Evolutionary conservation across 2,888 invertebrate genomes (phyloP).

Genomic region (Tethea ocularis): DNA sequence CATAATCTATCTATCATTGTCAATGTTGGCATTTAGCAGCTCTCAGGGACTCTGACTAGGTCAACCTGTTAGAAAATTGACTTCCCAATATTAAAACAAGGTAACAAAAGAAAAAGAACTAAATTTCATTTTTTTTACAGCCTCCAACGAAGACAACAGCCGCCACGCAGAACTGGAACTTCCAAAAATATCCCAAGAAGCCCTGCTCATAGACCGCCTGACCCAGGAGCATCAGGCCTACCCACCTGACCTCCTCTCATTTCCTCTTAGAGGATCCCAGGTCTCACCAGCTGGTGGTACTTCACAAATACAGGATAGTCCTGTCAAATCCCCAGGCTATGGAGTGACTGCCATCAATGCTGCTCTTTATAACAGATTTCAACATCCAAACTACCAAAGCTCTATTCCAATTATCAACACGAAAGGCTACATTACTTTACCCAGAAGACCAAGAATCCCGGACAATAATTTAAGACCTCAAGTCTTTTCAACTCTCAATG

Average conservation of each 20-base stretch:
- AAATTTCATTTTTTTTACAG: constrained; percentile 57
- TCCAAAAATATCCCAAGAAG: constrained; percentile 79
- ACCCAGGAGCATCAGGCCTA: constrained; percentile 85
- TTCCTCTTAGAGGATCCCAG: constrained; percentile 84
- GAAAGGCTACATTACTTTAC: constrained; percentile 93
- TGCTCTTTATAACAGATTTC: constrained; percentile 73
- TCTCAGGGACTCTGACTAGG: no score
- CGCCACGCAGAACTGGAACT: constrained; percentile 84
- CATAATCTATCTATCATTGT: no score
- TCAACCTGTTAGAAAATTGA: no score
- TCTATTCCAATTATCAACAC: constrained; percentile 84
- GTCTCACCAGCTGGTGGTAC: constrained; percentile 78
- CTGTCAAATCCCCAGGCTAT: constrained; percentile 70
- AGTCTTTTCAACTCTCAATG: constrained; percentile 71
- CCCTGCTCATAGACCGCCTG: constrained; percentile 70
- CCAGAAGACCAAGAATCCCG: constrained; percentile 89
- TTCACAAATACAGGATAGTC: constrained; percentile 53
- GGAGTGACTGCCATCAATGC: constrained; percentile 60
- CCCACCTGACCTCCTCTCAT: constrained; percentile 92
- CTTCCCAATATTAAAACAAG: no score
- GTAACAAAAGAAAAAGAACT: neutral
- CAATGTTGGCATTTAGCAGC: no score
- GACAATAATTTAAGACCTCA: constrained; percentile 73
- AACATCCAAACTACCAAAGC: constrained; percentile 85
- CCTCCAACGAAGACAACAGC: constrained; percentile 85